These are phyloP conservation scores for Trogon surrucura DNA, from an alignment of 2,113 vertebrate species.

Conservation along the genomic window DNA sequence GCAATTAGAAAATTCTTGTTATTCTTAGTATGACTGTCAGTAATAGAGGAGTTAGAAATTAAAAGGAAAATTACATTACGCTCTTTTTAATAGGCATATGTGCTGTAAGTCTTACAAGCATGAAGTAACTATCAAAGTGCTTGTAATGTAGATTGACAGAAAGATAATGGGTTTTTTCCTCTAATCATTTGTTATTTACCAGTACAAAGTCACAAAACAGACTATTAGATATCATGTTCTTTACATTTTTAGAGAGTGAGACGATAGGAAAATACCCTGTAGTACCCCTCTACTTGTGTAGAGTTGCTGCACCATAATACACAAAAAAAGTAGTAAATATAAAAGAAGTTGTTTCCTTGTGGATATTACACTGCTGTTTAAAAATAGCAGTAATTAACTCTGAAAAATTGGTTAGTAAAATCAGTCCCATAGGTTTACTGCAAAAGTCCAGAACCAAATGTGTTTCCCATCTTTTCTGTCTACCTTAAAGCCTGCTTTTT, in stretches of 20 bases:
- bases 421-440: neutral
- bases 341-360: neutral
- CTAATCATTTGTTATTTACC: conserved; percentile 5
- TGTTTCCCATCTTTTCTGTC: neutral
- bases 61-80: conserved; percentile 2
- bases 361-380: neutral
- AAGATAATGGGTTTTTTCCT: conserved; percentile 1
- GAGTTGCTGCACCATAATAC: neutral
- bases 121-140: neutral
- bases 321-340: neutral
- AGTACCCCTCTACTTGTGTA: neutral
- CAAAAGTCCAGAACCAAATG: neutral
- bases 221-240: neutral
- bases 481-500: neutral
- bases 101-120: neutral
- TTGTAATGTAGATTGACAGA: conserved; percentile 20
- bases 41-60: neutral
- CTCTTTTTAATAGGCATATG: neutral
- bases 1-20: neutral
- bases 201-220: neutral
- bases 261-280: neutral
- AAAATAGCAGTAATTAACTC: neutral
- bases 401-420: neutral
- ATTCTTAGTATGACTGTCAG: neutral
- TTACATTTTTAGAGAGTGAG: neutral